These are phyloP conservation scores for Cheilosia scutellata DNA, from an alignment of 2,888 invertebrate genomes.

Conservation along the genomic window DNA sequence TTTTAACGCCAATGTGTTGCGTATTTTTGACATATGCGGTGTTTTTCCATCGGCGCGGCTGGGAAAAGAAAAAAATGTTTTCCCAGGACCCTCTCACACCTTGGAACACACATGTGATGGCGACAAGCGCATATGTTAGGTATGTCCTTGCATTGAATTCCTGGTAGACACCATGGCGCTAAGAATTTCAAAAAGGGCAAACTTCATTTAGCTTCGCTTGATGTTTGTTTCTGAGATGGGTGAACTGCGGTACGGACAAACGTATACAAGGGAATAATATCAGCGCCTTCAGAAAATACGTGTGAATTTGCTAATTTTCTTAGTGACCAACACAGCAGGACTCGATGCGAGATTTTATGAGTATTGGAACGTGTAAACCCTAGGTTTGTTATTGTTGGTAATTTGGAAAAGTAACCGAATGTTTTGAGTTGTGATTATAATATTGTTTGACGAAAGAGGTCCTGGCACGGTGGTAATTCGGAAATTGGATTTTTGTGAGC, in stretches of 20 bases:
- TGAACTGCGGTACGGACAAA: constrained; percentile 48
- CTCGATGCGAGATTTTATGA: neutral
- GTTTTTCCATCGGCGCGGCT: constrained; percentile 53
- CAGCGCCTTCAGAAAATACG: constrained; percentile 67
- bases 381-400: constrained; percentile 68
- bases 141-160: constrained; percentile 21
- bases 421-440: constrained; percentile 50
- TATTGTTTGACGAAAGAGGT: constrained; percentile 36
- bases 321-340: neutral
- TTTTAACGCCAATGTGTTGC: constrained; percentile 54
- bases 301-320: constrained; percentile 62
- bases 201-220: constrained; percentile 45
- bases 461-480: neutral
- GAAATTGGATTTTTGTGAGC: neutral
- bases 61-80: constrained; percentile 29
- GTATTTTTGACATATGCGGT: constrained; percentile 70
- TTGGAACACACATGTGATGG: constrained; percentile 52
- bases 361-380: constrained; percentile 41
- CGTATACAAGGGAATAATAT: constrained; percentile 38
- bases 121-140: constrained; percentile 42
- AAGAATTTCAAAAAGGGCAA: constrained; percentile 18
- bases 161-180: constrained; percentile 69
- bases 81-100: constrained; percentile 41
- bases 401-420: constrained; percentile 66
- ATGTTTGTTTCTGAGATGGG: constrained; percentile 45